These are phyloP conservation scores for Megaleporinus macrocephalus DNA, from an alignment of 2,113 vertebrate species.

Conservation along the genomic window DNA sequence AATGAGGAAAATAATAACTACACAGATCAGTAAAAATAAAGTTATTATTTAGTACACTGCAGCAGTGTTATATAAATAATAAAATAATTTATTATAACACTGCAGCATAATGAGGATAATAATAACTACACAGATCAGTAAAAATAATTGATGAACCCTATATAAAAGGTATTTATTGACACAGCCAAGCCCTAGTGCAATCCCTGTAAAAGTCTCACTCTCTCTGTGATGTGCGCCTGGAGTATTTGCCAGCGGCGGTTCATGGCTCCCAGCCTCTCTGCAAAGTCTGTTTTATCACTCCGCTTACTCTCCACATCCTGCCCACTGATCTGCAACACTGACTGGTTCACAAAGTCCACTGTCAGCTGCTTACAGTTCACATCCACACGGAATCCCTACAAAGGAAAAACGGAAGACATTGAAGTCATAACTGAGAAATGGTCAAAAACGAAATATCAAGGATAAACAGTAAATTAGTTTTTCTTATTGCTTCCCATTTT, in stretches of 20 bases:
- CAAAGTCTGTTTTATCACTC: constrained; percentile 96
- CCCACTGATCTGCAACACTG: constrained; percentile 89
- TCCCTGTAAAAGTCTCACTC: constrained; percentile 76
- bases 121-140: no score
- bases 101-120: no score
- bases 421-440: not conserved
- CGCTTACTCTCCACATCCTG: constrained; percentile 95
- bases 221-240: constrained; percentile 88
- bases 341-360: constrained; percentile 97
- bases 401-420: not conserved
- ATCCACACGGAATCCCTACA: constrained; percentile 93
- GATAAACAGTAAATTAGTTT: not conserved
- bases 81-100: no score
- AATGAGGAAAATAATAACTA: no score
- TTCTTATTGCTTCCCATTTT: not conserved
- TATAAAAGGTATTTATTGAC: no score
- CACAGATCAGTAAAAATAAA: no score
- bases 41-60: no score
- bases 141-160: not conserved
- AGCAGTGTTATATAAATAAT: no score
- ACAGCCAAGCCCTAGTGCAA: not conserved
- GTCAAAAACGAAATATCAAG: not conserved
- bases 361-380: constrained; percentile 95
- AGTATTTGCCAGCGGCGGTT: constrained; percentile 97
- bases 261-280: constrained; percentile 94